Percentiles rank a stretch among this genome's conserved stretches.
These are phyloP conservation scores for Trachurus trachurus DNA, from an alignment of 2,797 vertebrate genomes.

Conservation along the genomic window DNA sequence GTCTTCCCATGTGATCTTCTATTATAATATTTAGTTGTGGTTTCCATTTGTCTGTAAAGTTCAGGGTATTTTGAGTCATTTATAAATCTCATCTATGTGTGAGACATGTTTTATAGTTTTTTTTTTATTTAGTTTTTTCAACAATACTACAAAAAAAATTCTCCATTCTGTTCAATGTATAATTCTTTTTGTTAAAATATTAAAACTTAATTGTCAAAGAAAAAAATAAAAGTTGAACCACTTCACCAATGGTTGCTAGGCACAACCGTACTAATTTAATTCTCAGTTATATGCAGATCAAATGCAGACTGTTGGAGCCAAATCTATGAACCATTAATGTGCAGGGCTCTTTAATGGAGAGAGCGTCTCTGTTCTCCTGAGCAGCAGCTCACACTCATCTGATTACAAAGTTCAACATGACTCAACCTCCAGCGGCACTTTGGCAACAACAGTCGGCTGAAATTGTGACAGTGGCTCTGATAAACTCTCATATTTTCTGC, in stretches of 20 bases:
- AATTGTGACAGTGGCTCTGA: background rate
- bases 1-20: too few relatives aligned
- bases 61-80: too few relatives aligned
- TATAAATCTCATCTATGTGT: too few relatives aligned
- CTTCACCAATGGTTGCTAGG: too few relatives aligned
- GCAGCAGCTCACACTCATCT: background rate
- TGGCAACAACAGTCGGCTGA: background rate
- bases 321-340: background rate
- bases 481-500: too few relatives aligned
- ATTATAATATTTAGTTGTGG: too few relatives aligned
- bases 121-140: too few relatives aligned
- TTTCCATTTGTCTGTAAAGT: too few relatives aligned
- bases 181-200: conserved; percentile 6
- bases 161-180: background rate
- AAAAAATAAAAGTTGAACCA: too few relatives aligned
- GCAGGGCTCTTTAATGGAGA: background rate
- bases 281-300: background rate
- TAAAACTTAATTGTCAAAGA: background rate
- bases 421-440: background rate
- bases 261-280: background rate
- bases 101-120: too few relatives aligned
- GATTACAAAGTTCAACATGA: conserved; percentile 9
- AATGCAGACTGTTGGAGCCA: background rate
- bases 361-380: background rate
- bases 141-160: too few relatives aligned